Percentiles rank a stretch among this genome's conserved stretches.
Conservation (phyloP, 1,140 invertebrate genomes). For the Sitodiplosis mosellana region DNA sequence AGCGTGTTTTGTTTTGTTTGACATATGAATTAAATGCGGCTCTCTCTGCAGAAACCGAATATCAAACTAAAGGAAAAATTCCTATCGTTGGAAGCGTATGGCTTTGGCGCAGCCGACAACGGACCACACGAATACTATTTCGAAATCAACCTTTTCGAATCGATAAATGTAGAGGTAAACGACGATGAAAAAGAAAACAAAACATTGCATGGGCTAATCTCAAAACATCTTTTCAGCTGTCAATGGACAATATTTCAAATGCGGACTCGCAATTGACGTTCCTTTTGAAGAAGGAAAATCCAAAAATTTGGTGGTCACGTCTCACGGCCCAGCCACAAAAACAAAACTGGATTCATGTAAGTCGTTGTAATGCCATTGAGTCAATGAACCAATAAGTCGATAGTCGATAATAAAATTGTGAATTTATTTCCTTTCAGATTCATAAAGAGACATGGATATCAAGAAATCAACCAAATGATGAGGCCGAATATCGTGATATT, state of each 20-base stretch:
- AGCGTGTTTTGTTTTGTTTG: slow-evolving; percentile 3
- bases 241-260: slow-evolving; percentile 36
- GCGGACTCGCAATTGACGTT: slow-evolving; percentile 62
- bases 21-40: slow-evolving; percentile 1
- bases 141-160: slow-evolving; percentile 45
- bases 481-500: slow-evolving; percentile 43
- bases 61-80: slow-evolving; percentile 37
- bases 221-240: slow-evolving; percentile 9
- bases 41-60: slow-evolving; percentile 23
- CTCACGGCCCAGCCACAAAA: slow-evolving; percentile 59
- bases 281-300: slow-evolving; percentile 42
- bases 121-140: slow-evolving; percentile 54
- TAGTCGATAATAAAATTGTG: background rate
- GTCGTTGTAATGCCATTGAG: background rate
- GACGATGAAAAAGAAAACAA: background rate
- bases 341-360: slow-evolving; percentile 70
- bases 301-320: slow-evolving; percentile 61
- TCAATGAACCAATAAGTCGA: too few species aligned
- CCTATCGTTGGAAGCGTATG: slow-evolving; percentile 40
- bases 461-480: slow-evolving; percentile 42
- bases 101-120: slow-evolving; percentile 38
- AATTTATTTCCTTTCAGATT: slow-evolving; percentile 60
- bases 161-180: slow-evolving; percentile 45
- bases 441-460: slow-evolving; percentile 38
- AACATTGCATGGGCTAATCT: background rate